A percentile compares a stretch with the other conserved stretches of the same genome.
These are phyloP conservation scores for Collichthys lucidus DNA, from an alignment of 2,113 vertebrate species.

Conservation along the genomic window DNA sequence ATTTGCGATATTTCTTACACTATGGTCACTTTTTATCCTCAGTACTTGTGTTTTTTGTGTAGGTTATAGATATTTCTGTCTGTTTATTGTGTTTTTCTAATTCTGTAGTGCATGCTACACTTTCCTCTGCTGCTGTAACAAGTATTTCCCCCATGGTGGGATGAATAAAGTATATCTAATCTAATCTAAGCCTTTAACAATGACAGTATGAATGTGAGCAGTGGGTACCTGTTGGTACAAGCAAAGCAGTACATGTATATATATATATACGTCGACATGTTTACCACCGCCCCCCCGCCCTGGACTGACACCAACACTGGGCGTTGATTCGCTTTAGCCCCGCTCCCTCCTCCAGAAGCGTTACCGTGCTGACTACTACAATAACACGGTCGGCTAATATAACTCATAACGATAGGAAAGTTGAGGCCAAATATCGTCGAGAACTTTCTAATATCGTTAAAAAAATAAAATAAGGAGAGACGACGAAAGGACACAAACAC, in stretches of 20 bases:
- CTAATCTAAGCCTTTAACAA: neutral
- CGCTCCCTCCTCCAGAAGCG: neutral
- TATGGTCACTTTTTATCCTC: no score
- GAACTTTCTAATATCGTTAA: neutral
- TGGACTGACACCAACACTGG: constrained; percentile 27
- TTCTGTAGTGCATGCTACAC: no score
- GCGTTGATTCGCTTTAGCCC: constrained; percentile 33
- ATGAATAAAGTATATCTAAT: no score
- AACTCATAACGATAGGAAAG: neutral
- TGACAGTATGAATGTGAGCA: neutral
- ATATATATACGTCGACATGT: neutral
- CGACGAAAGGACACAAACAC: neutral
- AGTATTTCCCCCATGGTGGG: no score
- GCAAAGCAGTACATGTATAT: neutral
- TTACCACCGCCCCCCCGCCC: neutral
- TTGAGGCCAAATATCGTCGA: neutral
- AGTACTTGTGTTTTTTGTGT: no score
- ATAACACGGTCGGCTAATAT: neutral
- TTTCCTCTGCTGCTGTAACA: no score
- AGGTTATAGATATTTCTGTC: no score
- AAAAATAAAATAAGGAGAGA: no score
- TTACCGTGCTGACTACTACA: neutral
- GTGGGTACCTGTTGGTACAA: neutral
- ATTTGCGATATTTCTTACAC: no score
- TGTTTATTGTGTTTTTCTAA: no score